Percentiles rank a stretch among this genome's conserved stretches.
Evolutionary conservation across 1,140 invertebrate species (phyloP).

Genomic region (Drosophila busckii): DNA sequence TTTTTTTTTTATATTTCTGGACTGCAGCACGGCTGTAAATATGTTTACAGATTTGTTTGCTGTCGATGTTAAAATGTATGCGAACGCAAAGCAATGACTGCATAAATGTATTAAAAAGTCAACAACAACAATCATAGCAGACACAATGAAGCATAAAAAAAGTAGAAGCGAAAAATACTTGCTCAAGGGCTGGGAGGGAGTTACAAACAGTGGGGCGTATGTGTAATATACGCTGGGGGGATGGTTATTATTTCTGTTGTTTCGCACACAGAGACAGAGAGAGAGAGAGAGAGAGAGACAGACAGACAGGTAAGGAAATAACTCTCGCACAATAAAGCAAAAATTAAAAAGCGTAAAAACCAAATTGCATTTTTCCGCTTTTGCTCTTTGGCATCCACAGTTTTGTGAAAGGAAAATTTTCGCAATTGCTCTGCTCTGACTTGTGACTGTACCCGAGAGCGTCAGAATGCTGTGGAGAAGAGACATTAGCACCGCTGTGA

Average conservation of each 20-base stretch:
- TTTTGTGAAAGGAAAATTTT: too few species aligned
- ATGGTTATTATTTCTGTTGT: conserved; percentile 1
- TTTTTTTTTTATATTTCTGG: too few species aligned
- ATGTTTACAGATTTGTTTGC: too few species aligned
- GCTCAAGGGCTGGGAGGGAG: conserved; percentile 4
- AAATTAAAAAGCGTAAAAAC: conserved; percentile 75
- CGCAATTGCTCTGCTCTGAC: too few species aligned
- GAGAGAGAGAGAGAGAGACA: not conserved
- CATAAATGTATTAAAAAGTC: conserved; percentile 47
- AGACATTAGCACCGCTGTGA: too few species aligned
- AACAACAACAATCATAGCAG: not conserved
- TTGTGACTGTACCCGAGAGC: too few species aligned
- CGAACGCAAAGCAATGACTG: conserved; percentile 40
- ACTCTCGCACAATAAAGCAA: conserved; percentile 76
- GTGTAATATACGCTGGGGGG: not conserved
- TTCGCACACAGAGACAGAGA: not conserved
- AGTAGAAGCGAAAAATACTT: conserved; percentile 18
- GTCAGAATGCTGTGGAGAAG: too few species aligned
- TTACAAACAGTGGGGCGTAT: not conserved
- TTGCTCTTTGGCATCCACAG: not conserved
- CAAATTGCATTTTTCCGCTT: conserved; percentile 46
- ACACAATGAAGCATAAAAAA: not conserved
- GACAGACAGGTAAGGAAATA: conserved; percentile 33
- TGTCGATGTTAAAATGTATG: conserved; percentile 39
- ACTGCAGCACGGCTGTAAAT: too few species aligned